Evolutionary conservation across 2,888 invertebrate species (phyloP).

Genomic region (Ormyrus rosae): DNA sequence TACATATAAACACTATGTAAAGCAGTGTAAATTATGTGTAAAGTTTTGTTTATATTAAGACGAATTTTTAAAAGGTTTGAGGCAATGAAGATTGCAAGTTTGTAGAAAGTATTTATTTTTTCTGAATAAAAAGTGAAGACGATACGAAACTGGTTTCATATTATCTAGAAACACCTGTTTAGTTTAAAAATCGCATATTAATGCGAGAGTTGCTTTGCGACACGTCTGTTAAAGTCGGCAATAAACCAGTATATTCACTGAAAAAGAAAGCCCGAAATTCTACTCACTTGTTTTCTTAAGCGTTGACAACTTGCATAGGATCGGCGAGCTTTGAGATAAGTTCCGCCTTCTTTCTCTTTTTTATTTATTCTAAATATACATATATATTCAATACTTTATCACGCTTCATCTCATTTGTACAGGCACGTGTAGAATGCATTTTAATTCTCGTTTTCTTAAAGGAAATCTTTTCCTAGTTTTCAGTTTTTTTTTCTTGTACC

Average conservation of each 20-base stretch:
- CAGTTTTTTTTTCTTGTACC: background rate
- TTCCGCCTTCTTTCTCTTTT: conserved; percentile 58
- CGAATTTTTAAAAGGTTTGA: conserved; percentile 2
- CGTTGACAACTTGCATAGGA: conserved; percentile 64
- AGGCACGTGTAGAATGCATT: conserved; percentile 32
- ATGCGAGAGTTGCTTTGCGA: conserved; percentile 6
- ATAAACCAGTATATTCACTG: conserved; percentile 64
- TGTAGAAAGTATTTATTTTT: conserved; percentile 15
- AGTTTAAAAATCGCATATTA: conserved; percentile 54
- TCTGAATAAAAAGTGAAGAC: background rate
- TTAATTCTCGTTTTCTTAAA: conserved; percentile 3
- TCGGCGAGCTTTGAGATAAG: conserved; percentile 68
- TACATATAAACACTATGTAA: background rate
- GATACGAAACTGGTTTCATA: background rate
- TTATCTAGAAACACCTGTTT: conserved; percentile 64
- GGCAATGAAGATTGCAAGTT: background rate
- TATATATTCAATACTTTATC: background rate
- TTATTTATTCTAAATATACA: conserved; percentile 23
- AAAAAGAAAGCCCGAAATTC: conserved; percentile 47
- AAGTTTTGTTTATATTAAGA: background rate
- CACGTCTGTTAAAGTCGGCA: conserved; percentile 60
- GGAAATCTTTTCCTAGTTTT: background rate
- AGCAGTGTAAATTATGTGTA: conserved; percentile 2
- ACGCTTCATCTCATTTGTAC: conserved; percentile 35
- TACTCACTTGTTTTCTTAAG: conserved; percentile 56